Percentiles rank a stretch among this genome's conserved stretches.
phyloP scores from a whole-genome alignment of 2,888 invertebrate species.

The Drosophila paramelanica region DNA sequence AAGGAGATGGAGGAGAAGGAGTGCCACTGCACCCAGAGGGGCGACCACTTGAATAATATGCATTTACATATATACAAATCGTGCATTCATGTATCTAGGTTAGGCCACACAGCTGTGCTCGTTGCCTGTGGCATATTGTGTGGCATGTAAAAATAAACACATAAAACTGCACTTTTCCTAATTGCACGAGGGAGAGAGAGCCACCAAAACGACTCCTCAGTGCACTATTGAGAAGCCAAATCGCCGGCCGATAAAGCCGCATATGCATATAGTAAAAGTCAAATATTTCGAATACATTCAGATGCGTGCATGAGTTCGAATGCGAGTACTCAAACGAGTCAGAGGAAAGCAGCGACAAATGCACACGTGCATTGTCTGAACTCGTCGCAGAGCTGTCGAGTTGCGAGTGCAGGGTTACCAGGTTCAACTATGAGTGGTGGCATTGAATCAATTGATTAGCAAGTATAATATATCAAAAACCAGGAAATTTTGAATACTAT shows the following conservation, averaged over 20 bases:
- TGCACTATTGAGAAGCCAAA: slow-evolving; percentile 54
- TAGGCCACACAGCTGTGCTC: slow-evolving; percentile 74
- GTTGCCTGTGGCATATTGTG: slow-evolving; percentile 40
- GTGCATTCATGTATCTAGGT: slow-evolving; percentile 60
- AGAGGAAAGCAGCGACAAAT: slow-evolving; percentile 24
- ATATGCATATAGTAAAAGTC: slow-evolving; percentile 48
- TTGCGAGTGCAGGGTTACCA: not conserved
- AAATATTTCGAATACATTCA: slow-evolving; percentile 38
- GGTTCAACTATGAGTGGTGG: slow-evolving; percentile 3
- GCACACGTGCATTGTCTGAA: slow-evolving; percentile 33
- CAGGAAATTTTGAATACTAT: too few relatives aligned
- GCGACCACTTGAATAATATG: slow-evolving; percentile 49
- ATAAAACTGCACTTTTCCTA: slow-evolving; percentile 81
- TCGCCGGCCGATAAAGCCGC: slow-evolving; percentile 61
- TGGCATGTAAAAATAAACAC: slow-evolving; percentile 73
- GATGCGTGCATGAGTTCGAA: not conserved
- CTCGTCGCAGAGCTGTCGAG: slow-evolving; percentile 36
- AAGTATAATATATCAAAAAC: too few relatives aligned
- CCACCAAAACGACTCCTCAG: slow-evolving; percentile 12
- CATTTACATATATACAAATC: slow-evolving; percentile 22
- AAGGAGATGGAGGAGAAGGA: slow-evolving; percentile 31
- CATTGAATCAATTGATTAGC: not conserved
- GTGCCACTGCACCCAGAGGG: slow-evolving; percentile 54
- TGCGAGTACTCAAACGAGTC: slow-evolving; percentile 1
- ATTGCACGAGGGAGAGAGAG: slow-evolving; percentile 64